These are phyloP conservation scores for Paralvinella palmiformis DNA, from an alignment of 1,140 invertebrate genomes.

Conservation along the genomic window DNA sequence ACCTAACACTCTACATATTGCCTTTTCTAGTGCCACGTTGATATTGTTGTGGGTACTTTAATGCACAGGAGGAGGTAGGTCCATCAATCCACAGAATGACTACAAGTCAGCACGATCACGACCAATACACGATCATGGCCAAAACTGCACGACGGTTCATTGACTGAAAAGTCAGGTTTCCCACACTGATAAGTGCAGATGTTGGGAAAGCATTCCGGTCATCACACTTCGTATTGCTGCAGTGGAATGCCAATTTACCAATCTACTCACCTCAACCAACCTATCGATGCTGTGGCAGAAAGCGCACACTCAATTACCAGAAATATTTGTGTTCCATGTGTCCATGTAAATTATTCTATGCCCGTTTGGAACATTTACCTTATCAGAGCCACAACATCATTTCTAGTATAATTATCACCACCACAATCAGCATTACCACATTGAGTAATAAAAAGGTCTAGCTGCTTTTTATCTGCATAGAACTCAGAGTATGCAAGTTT, in stretches of 20 bases:
- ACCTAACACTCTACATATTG: background rate
- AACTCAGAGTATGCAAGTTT: too few species aligned
- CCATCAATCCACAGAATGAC: background rate
- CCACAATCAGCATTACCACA: too few species aligned
- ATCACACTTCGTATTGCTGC: background rate
- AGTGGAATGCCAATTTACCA: background rate
- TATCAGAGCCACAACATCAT: too few species aligned
- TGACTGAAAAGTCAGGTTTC: background rate
- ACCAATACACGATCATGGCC: background rate
- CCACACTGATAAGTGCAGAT: background rate
- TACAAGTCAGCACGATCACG: background rate
- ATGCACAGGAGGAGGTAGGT: background rate
- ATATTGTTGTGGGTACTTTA: constrained; percentile 3
- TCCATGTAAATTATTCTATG: too few species aligned
- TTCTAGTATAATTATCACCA: too few species aligned
- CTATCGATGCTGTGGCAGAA: too few species aligned
- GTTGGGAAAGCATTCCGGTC: background rate
- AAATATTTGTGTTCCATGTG: too few species aligned
- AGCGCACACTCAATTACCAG: too few species aligned
- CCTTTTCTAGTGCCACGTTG: background rate
- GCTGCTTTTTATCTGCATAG: too few species aligned
- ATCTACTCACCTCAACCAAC: background rate
- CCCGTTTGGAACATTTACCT: too few species aligned
- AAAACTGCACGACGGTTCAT: background rate
- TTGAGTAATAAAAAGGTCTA: too few species aligned